Percentiles rank a stretch among this genome's conserved stretches.
Conservation (phyloP, 2,113 vertebrate species). For the Labeo rohita region DNA sequence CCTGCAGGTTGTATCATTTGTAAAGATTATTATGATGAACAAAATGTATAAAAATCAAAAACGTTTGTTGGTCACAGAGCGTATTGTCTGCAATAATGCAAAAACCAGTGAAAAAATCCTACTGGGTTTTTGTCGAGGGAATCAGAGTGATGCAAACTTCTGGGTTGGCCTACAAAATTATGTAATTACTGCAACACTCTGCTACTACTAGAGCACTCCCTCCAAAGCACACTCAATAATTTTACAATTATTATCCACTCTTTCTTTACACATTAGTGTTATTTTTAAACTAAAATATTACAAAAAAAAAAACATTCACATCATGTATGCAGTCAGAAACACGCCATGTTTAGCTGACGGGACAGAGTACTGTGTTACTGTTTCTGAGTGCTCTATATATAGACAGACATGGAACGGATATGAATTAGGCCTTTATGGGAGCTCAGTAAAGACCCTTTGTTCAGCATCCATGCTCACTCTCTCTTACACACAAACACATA, state of each 20-base stretch:
- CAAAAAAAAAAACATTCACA: background rate
- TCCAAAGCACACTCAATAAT: background rate
- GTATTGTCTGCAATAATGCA: background rate
- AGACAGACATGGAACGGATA: constrained; percentile 19
- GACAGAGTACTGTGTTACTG: constrained; percentile 5
- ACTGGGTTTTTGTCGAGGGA: background rate
- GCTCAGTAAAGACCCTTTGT: constrained; percentile 38
- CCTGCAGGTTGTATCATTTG: background rate
- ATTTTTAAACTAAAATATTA: background rate
- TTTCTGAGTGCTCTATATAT: constrained; percentile 24
- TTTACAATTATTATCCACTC: background rate
- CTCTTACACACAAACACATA: constrained; percentile 2
- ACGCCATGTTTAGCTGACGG: background rate
- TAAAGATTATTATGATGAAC: background rate
- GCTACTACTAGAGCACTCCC: background rate
- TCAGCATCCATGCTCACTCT: background rate
- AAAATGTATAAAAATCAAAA: background rate
- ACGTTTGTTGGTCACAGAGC: background rate
- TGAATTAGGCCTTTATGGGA: constrained; percentile 23
- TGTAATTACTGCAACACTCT: background rate
- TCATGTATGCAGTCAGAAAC: background rate
- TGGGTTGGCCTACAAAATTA: background rate
- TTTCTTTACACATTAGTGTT: background rate
- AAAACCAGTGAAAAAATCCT: background rate
- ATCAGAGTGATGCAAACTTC: background rate